Conservation (phyloP, 2,888 invertebrate species). For the Bhutanitis thaidina region DNA sequence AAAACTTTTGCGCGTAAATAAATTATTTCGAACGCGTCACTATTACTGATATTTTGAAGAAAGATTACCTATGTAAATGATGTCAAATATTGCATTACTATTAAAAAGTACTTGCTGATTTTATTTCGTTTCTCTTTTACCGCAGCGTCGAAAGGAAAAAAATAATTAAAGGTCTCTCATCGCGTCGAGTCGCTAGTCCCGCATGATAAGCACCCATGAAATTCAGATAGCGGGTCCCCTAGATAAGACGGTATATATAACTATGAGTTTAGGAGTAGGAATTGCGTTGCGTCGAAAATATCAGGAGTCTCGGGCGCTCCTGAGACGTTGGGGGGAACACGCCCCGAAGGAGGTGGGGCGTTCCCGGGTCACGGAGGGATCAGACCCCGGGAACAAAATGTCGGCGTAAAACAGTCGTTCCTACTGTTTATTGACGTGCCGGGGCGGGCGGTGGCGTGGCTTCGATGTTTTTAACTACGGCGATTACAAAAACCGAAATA, state of each 20-base stretch:
- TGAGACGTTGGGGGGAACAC: conserved; percentile 33
- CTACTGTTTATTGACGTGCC: conserved; percentile 43
- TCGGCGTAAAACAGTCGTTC: conserved; percentile 40
- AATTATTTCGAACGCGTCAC: too few species aligned
- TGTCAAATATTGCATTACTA: too few species aligned
- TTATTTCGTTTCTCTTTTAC: too few species aligned
- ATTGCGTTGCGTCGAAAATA: conserved; percentile 50
- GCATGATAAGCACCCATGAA: conserved; percentile 22
- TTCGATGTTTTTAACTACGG: neutral
- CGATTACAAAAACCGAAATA: conserved; percentile 1
- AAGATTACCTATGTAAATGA: too few species aligned
- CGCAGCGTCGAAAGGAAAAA: too few species aligned
- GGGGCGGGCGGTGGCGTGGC: neutral
- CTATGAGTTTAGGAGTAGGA: conserved; percentile 30
- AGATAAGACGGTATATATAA: conserved; percentile 29
- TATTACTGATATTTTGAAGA: too few species aligned
- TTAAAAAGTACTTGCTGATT: too few species aligned
- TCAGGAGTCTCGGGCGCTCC: conserved; percentile 48
- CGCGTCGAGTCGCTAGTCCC: neutral
- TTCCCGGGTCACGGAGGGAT: conserved; percentile 50
- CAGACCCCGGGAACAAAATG: conserved; percentile 51
- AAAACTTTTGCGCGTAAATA: too few species aligned
- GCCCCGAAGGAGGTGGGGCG: conserved; percentile 37
- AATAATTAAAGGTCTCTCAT: neutral
- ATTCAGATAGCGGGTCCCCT: conserved; percentile 30